These are phyloP conservation scores for Colletes latitarsis DNA, from an alignment of 1,140 invertebrate genomes.

Conservation along the genomic window DNA sequence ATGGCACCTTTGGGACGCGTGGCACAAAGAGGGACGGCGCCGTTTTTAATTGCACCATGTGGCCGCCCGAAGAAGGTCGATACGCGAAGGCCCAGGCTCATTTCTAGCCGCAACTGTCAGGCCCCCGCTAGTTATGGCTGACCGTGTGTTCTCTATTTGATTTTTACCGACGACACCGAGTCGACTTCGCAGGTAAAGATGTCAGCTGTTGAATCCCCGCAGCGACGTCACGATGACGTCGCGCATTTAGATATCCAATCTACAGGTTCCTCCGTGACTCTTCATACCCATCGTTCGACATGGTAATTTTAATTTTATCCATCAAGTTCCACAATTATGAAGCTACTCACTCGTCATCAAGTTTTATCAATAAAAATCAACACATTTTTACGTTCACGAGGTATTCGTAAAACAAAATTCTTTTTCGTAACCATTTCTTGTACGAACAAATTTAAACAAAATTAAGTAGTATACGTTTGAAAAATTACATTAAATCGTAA, in stretches of 20 bases:
- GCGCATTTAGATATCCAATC: constrained; percentile 13
- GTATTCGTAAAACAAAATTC: no score
- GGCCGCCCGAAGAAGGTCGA: constrained; percentile 57
- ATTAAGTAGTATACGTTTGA: no score
- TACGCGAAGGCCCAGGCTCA: constrained; percentile 52
- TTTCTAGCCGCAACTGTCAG: constrained; percentile 74
- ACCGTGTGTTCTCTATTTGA: constrained; percentile 50
- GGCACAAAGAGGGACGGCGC: constrained; percentile 73
- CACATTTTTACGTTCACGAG: no score
- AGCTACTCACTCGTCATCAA: no score
- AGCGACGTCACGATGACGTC: constrained; percentile 45
- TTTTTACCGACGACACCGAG: constrained; percentile 56
- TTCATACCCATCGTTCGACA: no score
- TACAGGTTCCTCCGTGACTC: constrained; percentile 1
- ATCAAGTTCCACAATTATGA: no score
- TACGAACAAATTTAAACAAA: no score
- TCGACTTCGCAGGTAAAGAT: constrained; percentile 42
- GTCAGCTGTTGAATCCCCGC: constrained; percentile 47
- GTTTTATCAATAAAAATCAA: no score
- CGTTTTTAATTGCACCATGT: constrained; percentile 79
- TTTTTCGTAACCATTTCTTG: no score
- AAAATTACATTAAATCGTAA: no score
- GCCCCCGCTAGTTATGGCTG: constrained; percentile 19
- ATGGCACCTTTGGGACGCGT: constrained; percentile 72
- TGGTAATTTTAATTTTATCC: no score